Evolutionary conservation across 2,888 invertebrate genomes (phyloP), one percentile per base, ranked within the genome.

Genomic region (Pilophorus perplexus): DNA sequence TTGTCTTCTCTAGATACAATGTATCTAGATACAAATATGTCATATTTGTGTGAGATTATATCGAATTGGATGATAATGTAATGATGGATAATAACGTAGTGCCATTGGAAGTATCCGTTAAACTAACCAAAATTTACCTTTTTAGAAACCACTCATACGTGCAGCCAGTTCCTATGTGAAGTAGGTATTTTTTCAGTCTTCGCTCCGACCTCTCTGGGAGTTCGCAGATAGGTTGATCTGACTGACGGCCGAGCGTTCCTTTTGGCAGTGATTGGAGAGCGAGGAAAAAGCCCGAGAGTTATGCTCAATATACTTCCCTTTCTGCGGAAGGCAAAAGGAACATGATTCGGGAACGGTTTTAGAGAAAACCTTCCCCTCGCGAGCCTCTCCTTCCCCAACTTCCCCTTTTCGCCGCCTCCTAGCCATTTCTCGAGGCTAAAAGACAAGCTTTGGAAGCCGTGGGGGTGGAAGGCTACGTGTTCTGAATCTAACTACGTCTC

Each of bases 341-440:
- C 70, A 70, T 67, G 68, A 67, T 67, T 70, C 67, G 37, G 62
- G 62, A n/a, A 65, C 62, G 66, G 60, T 68, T 68, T 66, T 64
- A 54, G 66, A 59, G 54, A 46, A 37, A 38, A 55, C 18, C 37
- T 16, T 33, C 33, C 33, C 25, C 67, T 46, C 40, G 54, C n/a
- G n/a, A n/a, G n/a, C n/a, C n/a, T 33, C 48, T 59, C 62, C 66
- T 64, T 66, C 66, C 48, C 54, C 54, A 20, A 33, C 42, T 52
- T 40, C 20, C 33, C 46, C 46, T 48, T 6, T 23, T 23, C 25
- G n/a, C 46, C 62, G 48, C 46, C 62, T 28, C 46, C 33, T 62
- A 67, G 68, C 70, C 69, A 69, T 68, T 70, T 70, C 69, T 70
- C 70, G 65, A 62, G 70, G 70, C 70, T 70, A 70, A 70, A 70